phyloP scores from a whole-genome alignment of 2,888 invertebrate genomes.

The Trichacis sp. region DNA sequence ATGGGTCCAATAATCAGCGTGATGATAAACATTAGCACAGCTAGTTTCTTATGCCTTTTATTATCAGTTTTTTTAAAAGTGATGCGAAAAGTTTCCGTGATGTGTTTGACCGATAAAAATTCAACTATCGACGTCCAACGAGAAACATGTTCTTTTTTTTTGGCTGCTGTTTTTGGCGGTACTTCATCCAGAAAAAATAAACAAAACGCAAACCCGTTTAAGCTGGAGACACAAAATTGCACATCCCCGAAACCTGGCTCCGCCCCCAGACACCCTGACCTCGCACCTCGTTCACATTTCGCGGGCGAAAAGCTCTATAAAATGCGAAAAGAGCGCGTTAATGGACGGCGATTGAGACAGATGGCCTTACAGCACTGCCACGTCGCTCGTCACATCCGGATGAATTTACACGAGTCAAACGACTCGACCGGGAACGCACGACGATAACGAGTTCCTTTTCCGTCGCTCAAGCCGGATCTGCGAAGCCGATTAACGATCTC shows the following conservation, averaged over 20 bases:
- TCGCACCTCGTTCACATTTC: slow-evolving; percentile 1
- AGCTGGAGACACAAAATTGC: too few relatives aligned
- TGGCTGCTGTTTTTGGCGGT: too few relatives aligned
- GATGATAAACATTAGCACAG: slow-evolving; percentile 83
- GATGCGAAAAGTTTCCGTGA: slow-evolving; percentile 82
- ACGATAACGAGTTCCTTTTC: slow-evolving; percentile 61
- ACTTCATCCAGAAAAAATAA: too few relatives aligned
- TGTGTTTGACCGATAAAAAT: slow-evolving; percentile 84
- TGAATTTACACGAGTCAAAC: slow-evolving; percentile 65
- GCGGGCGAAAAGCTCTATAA: slow-evolving; percentile 5
- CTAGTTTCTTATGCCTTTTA: slow-evolving; percentile 79
- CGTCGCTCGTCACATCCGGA: slow-evolving; percentile 65
- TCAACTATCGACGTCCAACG: too few relatives aligned
- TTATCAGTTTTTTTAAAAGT: slow-evolving; percentile 84
- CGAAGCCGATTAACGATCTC: slow-evolving; percentile 45
- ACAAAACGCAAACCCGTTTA: too few relatives aligned
- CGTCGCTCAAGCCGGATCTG: slow-evolving; percentile 46
- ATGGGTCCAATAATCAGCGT: slow-evolving; percentile 89
- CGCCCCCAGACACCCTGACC: background rate
- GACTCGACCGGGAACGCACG: slow-evolving; percentile 52
- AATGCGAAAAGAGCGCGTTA: slow-evolving; percentile 43
- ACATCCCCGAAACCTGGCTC: background rate
- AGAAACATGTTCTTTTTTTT: too few relatives aligned
- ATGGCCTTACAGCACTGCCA: slow-evolving; percentile 54
- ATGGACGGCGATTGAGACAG: slow-evolving; percentile 63